A percentile compares a stretch with the other conserved stretches of the same genome.
phyloP scores from a whole-genome alignment of 1,140 invertebrate species.

The Proales similis region DNA sequence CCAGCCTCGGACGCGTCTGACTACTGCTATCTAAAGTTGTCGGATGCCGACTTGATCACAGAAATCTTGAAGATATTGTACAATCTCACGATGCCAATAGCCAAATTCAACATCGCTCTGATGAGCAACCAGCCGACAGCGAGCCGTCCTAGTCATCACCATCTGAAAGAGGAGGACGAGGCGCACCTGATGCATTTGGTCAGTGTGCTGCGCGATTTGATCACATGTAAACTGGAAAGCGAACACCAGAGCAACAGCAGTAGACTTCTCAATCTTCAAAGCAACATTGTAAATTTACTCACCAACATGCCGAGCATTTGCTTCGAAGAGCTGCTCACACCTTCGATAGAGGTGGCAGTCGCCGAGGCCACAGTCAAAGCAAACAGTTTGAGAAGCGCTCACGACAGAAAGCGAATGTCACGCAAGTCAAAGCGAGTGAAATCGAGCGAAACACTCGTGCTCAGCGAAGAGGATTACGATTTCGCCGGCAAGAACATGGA shows the following conservation, averaged over 20 bases:
- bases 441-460: slow-evolving; percentile 39
- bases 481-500: slow-evolving; percentile 66
- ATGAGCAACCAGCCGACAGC: neutral
- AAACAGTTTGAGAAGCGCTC: slow-evolving; percentile 2
- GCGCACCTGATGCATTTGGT: slow-evolving; percentile 66
- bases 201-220: slow-evolving; percentile 63
- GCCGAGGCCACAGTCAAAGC: slow-evolving; percentile 26
- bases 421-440: neutral
- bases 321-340: slow-evolving; percentile 57
- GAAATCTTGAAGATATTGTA: slow-evolving; percentile 83
- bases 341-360: slow-evolving; percentile 44
- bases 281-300: slow-evolving; percentile 60
- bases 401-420: slow-evolving; percentile 16
- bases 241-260: slow-evolving; percentile 65
- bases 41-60: slow-evolving; percentile 63
- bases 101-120: slow-evolving; percentile 47
- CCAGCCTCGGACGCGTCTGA: slow-evolving; percentile 37
- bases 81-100: slow-evolving; percentile 64
- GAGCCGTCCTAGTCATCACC: slow-evolving; percentile 50
- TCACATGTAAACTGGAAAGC: slow-evolving; percentile 60
- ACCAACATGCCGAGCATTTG: slow-evolving; percentile 57
- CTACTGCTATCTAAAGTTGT: slow-evolving; percentile 13
- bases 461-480: slow-evolving; percentile 50
- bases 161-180: slow-evolving; percentile 60
- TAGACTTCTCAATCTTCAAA: slow-evolving; percentile 54